Evolutionary conservation across 2,797 vertebrate species (phyloP).

Genomic region (Heterohyrax brucei): DNA sequence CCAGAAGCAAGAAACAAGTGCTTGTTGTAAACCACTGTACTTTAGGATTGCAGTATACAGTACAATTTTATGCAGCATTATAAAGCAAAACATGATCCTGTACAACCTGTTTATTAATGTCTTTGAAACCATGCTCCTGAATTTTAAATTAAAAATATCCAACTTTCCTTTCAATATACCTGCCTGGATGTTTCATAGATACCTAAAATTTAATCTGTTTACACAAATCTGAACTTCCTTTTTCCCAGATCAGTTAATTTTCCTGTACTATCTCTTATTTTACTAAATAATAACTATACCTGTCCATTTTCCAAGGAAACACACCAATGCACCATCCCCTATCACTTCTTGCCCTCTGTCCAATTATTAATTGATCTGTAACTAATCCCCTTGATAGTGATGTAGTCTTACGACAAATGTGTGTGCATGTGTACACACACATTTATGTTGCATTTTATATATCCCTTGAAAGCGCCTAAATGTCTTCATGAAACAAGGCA

Average conservation of each 20-base stretch:
- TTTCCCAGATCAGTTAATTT: slow-evolving; percentile 9
- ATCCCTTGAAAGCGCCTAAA: slow-evolving; percentile 31
- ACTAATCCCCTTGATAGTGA: background rate
- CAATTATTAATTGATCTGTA: background rate
- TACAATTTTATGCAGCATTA: background rate
- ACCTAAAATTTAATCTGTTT: background rate
- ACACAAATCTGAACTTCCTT: slow-evolving; percentile 23
- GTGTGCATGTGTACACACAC: background rate
- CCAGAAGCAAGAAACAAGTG: background rate
- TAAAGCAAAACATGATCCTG: background rate
- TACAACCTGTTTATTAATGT: background rate
- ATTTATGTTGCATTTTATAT: background rate
- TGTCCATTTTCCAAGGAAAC: slow-evolving; percentile 31
- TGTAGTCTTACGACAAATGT: background rate
- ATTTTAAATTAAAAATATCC: slow-evolving; percentile 40
- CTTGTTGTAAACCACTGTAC: background rate
- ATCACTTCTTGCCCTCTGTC: background rate
- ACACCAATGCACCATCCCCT: background rate
- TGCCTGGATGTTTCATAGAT: background rate
- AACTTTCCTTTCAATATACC: background rate
- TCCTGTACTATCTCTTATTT: background rate
- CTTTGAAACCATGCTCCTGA: background rate
- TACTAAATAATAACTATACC: background rate
- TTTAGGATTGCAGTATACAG: background rate
- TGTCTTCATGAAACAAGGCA: background rate